Evolutionary conservation across 1,140 invertebrate species (phyloP).

Genomic region (Eumeta japonica): DNA sequence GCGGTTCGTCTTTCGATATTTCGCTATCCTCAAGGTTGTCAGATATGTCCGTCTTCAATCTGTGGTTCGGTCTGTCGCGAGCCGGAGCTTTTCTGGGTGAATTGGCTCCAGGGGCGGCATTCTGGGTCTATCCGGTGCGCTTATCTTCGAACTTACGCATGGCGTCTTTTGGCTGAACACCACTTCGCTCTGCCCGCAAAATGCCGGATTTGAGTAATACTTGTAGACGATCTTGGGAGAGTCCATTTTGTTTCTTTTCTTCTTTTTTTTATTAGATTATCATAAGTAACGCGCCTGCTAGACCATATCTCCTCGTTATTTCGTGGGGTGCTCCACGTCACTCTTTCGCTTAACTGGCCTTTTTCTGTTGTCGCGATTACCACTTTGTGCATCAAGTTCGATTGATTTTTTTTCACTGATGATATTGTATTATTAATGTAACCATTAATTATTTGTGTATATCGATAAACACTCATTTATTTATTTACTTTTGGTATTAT

Average conservation of each 20-base stretch:
- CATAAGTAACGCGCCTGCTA: no score
- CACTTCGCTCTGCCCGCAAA: slow-evolving; percentile 73
- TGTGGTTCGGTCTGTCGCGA: slow-evolving; percentile 32
- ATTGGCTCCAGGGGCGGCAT: slow-evolving; percentile 46
- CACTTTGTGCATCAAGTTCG: no score
- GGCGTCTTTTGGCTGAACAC: slow-evolving; percentile 45
- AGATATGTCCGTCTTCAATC: slow-evolving; percentile 51
- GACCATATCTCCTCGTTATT: no score
- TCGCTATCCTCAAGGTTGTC: slow-evolving; percentile 48
- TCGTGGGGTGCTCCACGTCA: no score
- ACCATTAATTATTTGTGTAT: no score
- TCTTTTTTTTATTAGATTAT: slow-evolving; percentile 20
- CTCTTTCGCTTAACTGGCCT: no score
- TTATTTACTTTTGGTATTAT: no score
- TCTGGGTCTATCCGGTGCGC: slow-evolving; percentile 24
- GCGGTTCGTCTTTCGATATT: slow-evolving; percentile 32
- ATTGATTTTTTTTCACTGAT: no score
- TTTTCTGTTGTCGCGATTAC: no score
- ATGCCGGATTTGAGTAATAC: slow-evolving; percentile 74
- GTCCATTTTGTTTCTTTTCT: slow-evolving; percentile 43
- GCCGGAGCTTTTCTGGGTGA: slow-evolving; percentile 35
- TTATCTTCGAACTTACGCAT: slow-evolving; percentile 33
- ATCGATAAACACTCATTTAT: no score
- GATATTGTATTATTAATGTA: no score
- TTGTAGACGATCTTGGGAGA: slow-evolving; percentile 56